Evolutionary conservation across 2,797 vertebrate species (phyloP), one percentile per base, ranked within the genome.

Genomic region (Pangasius sanitwongsei): DNA sequence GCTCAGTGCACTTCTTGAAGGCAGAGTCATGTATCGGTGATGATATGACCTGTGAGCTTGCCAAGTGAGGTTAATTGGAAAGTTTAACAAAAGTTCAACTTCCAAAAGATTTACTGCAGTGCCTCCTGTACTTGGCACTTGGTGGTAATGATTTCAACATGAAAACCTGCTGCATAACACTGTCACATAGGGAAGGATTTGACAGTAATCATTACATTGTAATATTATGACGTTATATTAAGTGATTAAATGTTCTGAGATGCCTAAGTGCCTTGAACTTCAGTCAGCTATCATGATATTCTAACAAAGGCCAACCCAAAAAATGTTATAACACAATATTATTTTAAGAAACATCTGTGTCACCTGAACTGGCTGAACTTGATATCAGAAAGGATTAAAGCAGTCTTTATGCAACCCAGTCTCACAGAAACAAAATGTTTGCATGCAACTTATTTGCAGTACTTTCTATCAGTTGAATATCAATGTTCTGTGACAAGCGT

Each of bases 21-120:
- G 83, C 15, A 67, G 1, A 83, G 81, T 83, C 61, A 84, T 2
- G 6, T 83, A 48, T 50, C 53, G 83, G 83, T 50, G 63, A 69
- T 67, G 41, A 53, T 85, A n/a, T 85, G 44, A 69, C 63, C 44
- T 67, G 34, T 82, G 41, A 67, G 28, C 59, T 31, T 48, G 41
- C 9, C 41, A 84, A 67, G 63, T 67, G 6, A 67, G 41, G 61
- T 50, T 85, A 84, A 50, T 67, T 67, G 4, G 28, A 67, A 67
- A 50, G 23, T 50, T 48, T 84, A 31, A 50, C 28, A 84, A 48
- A 50, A 63, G 44, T 69, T 25, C 69, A 63, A 28, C 59, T 63
- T 63, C 37, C 12, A 63, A 44, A 83, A 83, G 81, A 44, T 44
- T 63, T 83, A 63, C 34, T 82, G 20, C 80, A 61, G 23, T 61